Base-by-base conservation (phyloP, 2,888 invertebrate species). In the Ceramica pisi region DNA sequence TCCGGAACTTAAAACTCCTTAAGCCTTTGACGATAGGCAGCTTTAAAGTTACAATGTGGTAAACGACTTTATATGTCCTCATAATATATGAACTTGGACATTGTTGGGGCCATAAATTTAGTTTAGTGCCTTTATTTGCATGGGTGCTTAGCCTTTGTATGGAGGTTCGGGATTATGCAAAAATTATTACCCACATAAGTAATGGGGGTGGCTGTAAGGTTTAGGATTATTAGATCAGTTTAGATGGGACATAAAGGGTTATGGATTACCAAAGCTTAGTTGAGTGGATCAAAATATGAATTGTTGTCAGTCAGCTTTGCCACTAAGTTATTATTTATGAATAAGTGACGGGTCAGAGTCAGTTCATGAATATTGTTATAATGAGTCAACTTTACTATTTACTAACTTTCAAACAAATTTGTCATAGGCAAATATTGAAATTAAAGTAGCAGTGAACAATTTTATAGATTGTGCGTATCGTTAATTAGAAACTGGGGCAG, bases 101-200 rank as follows among this genome's bases (percentile, higher is more conserved):
- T 75, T 86, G 86, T 86, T 86, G 71, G 35, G 46, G 41, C 55
- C 41, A 81, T 86, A 86, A 78, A 86, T 83, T 86, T 60, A 68
- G 72, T 83, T 86, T 84, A 86, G 73, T 74, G 66, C 64, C 79
- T 73, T 75, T 84, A 82, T 86, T 84, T 84, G 68, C 81, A 77
- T 71, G 78, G 57, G 26, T 82, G 72, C 68, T 78, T 81, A 75
- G 67, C 69, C 57, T 67, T 68, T 72, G 57, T 82, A 81, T 70
- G 66, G 64, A 55, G 61, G 19, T 59, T 71, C 41, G n/a, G 81
- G 86, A 75, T 86, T 86, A 86, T 81, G 74, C 72, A 72, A 81
- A 86, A 84, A 84, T 81, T 72, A 79, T 78, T 62, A 59, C 53
- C 21, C 41, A 50, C 53, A 66, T 51, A 71, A 59, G 64, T 78